These are phyloP conservation scores for Emydoidea blandingii DNA, from an alignment of 2,797 vertebrate genomes.

Conservation along the genomic window DNA sequence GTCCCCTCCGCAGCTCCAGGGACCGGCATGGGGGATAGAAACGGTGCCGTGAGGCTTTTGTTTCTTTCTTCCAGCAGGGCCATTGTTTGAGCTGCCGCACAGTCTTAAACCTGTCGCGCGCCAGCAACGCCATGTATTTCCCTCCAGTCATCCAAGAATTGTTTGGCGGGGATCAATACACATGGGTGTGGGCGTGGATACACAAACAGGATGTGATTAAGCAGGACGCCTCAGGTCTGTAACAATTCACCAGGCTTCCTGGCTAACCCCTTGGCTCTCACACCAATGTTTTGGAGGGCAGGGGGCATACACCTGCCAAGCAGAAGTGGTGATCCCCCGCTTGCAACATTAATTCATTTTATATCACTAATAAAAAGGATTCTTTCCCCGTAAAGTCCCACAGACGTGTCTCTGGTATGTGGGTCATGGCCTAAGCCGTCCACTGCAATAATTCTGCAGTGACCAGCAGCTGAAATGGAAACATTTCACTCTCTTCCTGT, in stretches of 20 bases:
- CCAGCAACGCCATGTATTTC: neutral
- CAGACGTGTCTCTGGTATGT: neutral
- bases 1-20: neutral
- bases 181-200: neutral
- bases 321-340: neutral
- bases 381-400: neutral
- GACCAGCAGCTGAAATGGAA: neutral
- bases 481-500: neutral
- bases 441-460: rapidly evolving
- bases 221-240: neutral
- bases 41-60: neutral
- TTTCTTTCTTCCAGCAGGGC: neutral
- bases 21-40: rapidly evolving
- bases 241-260: neutral
- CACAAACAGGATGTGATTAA: neutral
- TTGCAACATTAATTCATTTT: neutral
- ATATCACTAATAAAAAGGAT: rapidly evolving
- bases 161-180: neutral
- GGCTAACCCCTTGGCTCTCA: neutral
- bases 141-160: neutral
- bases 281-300: neutral
- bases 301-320: neutral
- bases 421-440: rapidly evolving
- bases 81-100: rapidly evolving
- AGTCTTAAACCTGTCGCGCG: neutral